Conservation (phyloP, 1,140 invertebrate species). For the Limonius californicus region DNA sequence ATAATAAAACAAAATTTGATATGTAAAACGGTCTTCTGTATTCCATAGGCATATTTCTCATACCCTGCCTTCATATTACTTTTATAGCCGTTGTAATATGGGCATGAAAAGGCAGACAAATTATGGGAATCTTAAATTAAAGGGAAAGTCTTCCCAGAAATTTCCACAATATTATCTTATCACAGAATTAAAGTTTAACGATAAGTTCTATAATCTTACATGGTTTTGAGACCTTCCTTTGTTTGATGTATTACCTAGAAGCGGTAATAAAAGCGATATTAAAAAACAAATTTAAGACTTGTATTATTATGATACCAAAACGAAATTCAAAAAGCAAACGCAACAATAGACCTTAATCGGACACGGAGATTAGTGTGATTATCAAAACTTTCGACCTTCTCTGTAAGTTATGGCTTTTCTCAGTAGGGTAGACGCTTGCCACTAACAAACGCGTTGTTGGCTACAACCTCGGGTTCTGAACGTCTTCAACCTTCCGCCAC, state of each 20-base stretch:
- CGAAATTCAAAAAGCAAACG: neutral
- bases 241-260: neutral
- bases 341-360: neutral
- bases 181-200: neutral
- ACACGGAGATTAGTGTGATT: neutral
- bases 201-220: neutral
- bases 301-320: neutral
- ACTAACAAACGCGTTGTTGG: slow-evolving; percentile 16
- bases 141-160: no score
- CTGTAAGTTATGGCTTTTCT: slow-evolving; percentile 34
- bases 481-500: slow-evolving; percentile 3
- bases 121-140: no score
- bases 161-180: no score
- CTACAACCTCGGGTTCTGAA: neutral
- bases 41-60: no score
- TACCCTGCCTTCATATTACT: no score
- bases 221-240: neutral
- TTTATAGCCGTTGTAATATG: no score
- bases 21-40: no score
- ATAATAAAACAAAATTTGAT: no score
- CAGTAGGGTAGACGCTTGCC: slow-evolving; percentile 27
- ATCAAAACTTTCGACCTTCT: slow-evolving; percentile 2
- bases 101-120: no score
- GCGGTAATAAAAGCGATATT: neutral
- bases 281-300: no score